phyloP scores from a whole-genome alignment of 2,113 vertebrate species.

The Psittacus erithacus region DNA sequence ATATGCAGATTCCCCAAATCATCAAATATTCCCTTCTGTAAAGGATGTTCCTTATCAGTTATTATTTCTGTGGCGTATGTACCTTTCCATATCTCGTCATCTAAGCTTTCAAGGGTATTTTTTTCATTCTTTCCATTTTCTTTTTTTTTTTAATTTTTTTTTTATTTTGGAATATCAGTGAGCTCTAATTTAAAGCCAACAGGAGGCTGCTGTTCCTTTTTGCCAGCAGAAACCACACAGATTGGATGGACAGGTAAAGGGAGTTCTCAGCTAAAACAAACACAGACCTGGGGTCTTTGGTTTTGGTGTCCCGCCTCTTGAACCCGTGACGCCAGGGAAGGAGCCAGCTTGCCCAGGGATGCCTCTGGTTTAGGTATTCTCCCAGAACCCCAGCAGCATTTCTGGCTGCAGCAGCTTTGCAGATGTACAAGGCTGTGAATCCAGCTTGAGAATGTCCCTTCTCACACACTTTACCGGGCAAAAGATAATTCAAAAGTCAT shows the following conservation, averaged over 20 bases:
- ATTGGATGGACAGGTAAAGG: not conserved
- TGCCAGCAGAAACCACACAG: not conserved
- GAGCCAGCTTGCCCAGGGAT: not conserved
- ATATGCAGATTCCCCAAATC: conserved; percentile 44
- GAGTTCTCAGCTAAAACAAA: not conserved
- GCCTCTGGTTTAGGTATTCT: not conserved
- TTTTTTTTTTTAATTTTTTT: not conserved
- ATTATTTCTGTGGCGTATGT: not conserved
- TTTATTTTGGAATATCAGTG: not conserved
- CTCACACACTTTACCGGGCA: not conserved
- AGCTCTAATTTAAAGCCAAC: not conserved
- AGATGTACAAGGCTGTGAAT: not conserved
- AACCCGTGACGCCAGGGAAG: not conserved
- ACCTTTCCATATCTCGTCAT: not conserved
- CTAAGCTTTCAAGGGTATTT: not conserved
- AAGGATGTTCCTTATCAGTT: not conserved
- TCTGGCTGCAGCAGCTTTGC: not conserved
- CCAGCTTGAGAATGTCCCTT: not conserved
- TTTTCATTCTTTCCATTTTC: not conserved
- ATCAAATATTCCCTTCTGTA: conserved; percentile 4
- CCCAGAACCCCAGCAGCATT: not conserved
- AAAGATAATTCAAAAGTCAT: not conserved
- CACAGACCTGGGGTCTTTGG: not conserved
- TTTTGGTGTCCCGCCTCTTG: not conserved
- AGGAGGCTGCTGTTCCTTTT: not conserved